Percentiles rank a stretch among this genome's conserved stretches.
Evolutionary conservation across 2,113 vertebrate genomes (phyloP).

Genomic region (Gobius niger): DNA sequence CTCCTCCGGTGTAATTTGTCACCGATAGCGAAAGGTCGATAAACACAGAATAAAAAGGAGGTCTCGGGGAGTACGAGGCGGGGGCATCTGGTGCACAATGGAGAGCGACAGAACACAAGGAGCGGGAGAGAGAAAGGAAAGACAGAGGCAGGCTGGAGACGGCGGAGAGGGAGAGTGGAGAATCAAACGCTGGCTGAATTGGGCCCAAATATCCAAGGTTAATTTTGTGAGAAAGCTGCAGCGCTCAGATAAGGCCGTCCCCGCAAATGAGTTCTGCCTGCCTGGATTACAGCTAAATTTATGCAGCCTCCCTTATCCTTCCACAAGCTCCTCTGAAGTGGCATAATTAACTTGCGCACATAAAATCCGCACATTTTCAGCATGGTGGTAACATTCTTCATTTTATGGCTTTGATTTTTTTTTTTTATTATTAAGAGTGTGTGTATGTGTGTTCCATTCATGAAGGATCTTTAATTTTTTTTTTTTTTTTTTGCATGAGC

Average conservation of each 20-base stretch:
- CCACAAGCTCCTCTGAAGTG: slow-evolving; percentile 99
- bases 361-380: slow-evolving; percentile 99
- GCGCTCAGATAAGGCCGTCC: slow-evolving; percentile 97
- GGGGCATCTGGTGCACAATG: slow-evolving; percentile 38
- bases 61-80: slow-evolving; percentile 13
- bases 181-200: slow-evolving; percentile 98
- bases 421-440: slow-evolving; percentile 60
- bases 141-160: slow-evolving; percentile 55
- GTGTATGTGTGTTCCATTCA: slow-evolving; percentile 74
- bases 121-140: slow-evolving; percentile 55
- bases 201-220: slow-evolving; percentile 99
- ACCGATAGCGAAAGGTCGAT: slow-evolving; percentile 29
- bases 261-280: slow-evolving; percentile 99
- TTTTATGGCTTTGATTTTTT: slow-evolving; percentile 88
- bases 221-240: slow-evolving; percentile 99
- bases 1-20: slow-evolving; percentile 76
- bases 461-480: slow-evolving; percentile 84
- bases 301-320: slow-evolving; percentile 99
- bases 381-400: slow-evolving; percentile 96
- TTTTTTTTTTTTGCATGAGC: slow-evolving; percentile 58
- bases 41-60: slow-evolving; percentile 33
- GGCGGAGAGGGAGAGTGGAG: slow-evolving; percentile 71
- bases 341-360: slow-evolving; percentile 99
- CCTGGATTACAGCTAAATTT: slow-evolving; percentile 99
- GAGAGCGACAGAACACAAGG: slow-evolving; percentile 7